These are phyloP conservation scores for Eclectus roratus DNA, from an alignment of 2,113 vertebrate species.

Conservation along the genomic window DNA sequence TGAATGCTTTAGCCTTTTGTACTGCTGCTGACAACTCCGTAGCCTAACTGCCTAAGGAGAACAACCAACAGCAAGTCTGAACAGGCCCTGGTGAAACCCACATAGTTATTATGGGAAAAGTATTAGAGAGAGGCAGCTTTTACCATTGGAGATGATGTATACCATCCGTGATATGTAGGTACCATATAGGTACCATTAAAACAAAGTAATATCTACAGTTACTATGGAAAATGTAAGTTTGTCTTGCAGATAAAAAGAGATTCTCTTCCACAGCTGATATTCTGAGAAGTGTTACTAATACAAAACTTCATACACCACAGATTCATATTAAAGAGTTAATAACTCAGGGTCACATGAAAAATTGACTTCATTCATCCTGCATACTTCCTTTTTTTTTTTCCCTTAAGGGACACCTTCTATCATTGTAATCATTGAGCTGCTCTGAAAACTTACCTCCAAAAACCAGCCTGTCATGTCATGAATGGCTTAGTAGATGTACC, in stretches of 20 bases:
- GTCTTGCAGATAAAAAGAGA: not conserved
- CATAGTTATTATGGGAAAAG: not conserved
- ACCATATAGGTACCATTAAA: not conserved
- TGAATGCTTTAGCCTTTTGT: not conserved
- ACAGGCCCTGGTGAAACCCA: not conserved
- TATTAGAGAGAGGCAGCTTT: not conserved
- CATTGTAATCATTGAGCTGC: not conserved
- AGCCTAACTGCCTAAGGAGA: not conserved
- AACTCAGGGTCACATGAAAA: not conserved
- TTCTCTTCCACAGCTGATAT: not conserved
- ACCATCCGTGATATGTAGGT: fast-evolving
- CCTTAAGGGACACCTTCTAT: not conserved
- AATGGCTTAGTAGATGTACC: not conserved
- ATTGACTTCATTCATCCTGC: not conserved
- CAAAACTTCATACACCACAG: not conserved
- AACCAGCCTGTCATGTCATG: not conserved
- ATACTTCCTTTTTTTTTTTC: not conserved
- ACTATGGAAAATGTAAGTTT: not conserved
- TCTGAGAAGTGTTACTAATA: not conserved
- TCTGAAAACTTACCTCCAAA: not conserved
- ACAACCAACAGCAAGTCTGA: not conserved
- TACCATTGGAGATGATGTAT: not conserved
- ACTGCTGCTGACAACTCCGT: not conserved
- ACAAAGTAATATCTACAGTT: not conserved
- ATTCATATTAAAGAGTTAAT: not conserved